Percentiles rank a stretch among this genome's conserved stretches.
phyloP scores from a whole-genome alignment of 2,113 vertebrate genomes.

The Callionymus lyra region DNA sequence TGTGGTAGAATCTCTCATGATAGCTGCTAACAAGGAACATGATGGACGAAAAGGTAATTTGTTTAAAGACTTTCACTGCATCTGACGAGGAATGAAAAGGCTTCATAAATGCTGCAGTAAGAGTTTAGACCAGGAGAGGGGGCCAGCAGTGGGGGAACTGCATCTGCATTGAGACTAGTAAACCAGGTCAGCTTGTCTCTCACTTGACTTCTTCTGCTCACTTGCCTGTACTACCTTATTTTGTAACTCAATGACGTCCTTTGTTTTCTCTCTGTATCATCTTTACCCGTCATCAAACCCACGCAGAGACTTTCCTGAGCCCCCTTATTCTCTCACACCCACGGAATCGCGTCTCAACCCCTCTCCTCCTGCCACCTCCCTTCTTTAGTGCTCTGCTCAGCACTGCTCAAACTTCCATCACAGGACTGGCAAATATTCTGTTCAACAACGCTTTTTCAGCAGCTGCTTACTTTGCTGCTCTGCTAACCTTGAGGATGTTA shows the following conservation, averaged over 20 bases:
- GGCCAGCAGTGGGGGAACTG: conserved; percentile 27
- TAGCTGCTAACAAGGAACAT: conserved; percentile 30
- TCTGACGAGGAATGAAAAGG: conserved; percentile 42
- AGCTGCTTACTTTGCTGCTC: conserved; percentile 43
- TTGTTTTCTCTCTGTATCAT: conserved; percentile 6
- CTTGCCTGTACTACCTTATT: conserved; percentile 16
- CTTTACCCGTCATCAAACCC: neutral
- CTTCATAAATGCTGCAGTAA: neutral
- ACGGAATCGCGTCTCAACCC: conserved; percentile 6
- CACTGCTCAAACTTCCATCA: conserved; percentile 54
- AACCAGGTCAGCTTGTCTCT: conserved; percentile 53
- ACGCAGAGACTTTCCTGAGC: neutral
- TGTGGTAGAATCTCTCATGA: conserved; percentile 17
- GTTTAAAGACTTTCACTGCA: conserved; percentile 33
- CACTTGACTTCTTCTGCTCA: conserved; percentile 22
- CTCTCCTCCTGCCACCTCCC: conserved; percentile 8
- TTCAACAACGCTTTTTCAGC: conserved; percentile 41
- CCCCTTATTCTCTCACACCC: conserved; percentile 2
- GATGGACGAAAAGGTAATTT: conserved; percentile 30
- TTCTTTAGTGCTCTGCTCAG: conserved; percentile 51
- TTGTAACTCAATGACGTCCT: conserved; percentile 16
- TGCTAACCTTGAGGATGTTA: conserved; percentile 48
- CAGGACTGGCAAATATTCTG: conserved; percentile 51
- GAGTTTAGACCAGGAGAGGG: conserved; percentile 49
- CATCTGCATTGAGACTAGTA: conserved; percentile 20